Base-by-base conservation (phyloP, 2,888 invertebrate species). In the Microctonus brassicae region DNA sequence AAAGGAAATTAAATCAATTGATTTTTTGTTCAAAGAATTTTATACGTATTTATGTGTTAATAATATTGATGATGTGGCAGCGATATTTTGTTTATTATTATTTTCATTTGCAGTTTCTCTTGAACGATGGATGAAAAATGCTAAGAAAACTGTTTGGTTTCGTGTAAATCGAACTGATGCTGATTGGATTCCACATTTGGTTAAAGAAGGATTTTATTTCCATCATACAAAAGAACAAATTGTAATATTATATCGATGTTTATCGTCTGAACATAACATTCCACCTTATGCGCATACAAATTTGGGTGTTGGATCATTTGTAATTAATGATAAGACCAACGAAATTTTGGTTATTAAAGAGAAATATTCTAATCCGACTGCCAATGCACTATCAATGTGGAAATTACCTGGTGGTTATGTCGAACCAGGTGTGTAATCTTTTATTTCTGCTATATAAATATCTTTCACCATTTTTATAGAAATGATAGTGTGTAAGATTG, bases 351-450 rank as follows among this genome's bases (percentile, higher is more conserved):
- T 95, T 22, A 94, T 98, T 0, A 90, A 92, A 77, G 97, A 98
- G 84, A 92, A 92, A 81, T 91, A 92, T 82, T 57, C 75, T 20
- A 42, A 72, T 10, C 58, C 71, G 20, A 62, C 52, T 42, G 67
- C 75, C 26, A 73, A 74, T 61, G 68, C 70, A 1, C 52, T 75
- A 20, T 9, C 72, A 0, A 62, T 73, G 26, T 97, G 96, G 96
- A 97, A 97, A 88, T 89, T 97, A 7, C 97, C 98, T 17, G 97
- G 98, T 66, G 97, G 97, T 64, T 95, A 94, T 88, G 95, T 95
- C 20, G 95, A 97, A 86, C 93, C 93, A 88, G 93, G 95, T 94
- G 87, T 82, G 78, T 42, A 33, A 4, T 42, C 26, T 13, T 11
- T 6, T 36, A 13, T 42, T 3, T 64, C 55, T 34, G 10, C 34